A percentile compares a stretch with the other conserved stretches of the same genome.
phyloP scores from a whole-genome alignment of 2,888 invertebrate species.

The Latheticus oryzae region DNA sequence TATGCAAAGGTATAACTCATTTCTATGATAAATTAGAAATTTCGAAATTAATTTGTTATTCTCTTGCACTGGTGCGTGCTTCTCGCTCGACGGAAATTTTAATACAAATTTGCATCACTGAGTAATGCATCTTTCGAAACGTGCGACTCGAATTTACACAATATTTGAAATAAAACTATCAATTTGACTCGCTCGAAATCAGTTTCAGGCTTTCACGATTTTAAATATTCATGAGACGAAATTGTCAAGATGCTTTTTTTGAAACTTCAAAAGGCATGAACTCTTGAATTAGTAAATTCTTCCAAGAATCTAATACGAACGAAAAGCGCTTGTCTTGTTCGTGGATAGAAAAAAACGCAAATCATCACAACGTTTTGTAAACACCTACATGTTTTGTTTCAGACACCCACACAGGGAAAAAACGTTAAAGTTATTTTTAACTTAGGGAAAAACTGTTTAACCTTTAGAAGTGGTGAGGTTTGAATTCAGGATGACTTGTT shows the following conservation, averaged over 20 bases:
- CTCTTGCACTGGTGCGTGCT: conserved; percentile 40
- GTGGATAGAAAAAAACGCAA: too few species aligned
- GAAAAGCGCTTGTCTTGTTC: too few species aligned
- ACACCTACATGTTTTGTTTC: too few species aligned
- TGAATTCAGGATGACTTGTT: conserved; percentile 48
- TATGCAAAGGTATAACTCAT: conserved; percentile 24
- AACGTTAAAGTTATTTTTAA: too few species aligned
- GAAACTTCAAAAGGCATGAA: conserved; percentile 18
- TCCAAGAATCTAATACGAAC: conserved; percentile 13
- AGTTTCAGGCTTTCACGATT: not conserved
- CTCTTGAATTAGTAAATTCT: conserved; percentile 17
- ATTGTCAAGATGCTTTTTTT: conserved; percentile 18
- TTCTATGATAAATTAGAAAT: conserved; percentile 48
- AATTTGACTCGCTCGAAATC: conserved; percentile 8
- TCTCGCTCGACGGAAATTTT: conserved; percentile 46
- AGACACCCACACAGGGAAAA: too few species aligned
- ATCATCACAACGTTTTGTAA: too few species aligned
- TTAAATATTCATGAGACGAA: conserved; percentile 27
- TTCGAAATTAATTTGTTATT: conserved; percentile 48
- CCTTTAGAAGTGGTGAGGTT: conserved; percentile 1
- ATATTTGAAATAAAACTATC: conserved; percentile 17
- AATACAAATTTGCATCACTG: conserved; percentile 48
- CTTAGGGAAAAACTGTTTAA: too few species aligned
- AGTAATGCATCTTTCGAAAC: conserved; percentile 46
- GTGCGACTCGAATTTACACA: conserved; percentile 33